Base-by-base conservation (phyloP, 2,888 invertebrate species). In the Boloria selene region DNA sequence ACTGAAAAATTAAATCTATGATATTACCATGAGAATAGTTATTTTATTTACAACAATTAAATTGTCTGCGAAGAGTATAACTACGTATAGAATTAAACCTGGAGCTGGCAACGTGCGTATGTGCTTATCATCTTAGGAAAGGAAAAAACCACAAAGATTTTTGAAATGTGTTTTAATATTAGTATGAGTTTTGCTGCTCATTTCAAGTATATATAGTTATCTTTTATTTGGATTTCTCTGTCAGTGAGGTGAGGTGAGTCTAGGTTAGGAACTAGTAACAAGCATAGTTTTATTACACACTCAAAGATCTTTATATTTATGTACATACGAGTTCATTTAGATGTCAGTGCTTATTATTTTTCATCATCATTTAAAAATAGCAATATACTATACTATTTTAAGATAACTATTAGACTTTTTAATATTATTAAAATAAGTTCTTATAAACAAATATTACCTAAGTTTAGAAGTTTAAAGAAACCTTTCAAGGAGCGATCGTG, bases 401-500 rank as follows among this genome's bases (percentile, higher is more conserved):
- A 38, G 31, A 38, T 38, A 38, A 10, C 31, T 7, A 31, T 54
- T 4, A 17, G 6, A 14, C 10, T 2, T 45, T 13, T 26, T 13
- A n/a, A 0, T 14, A 42, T 16, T 26, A 31, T 2, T 31, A 52
- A 52, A 31, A 52, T 14, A 22, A 18, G n/a, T 14, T 22, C 3
- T 3, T 3, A 7, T n/a, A 26, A 26, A 52, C 14, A 0, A 13
- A n/a, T 42, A 54, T 18, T 14, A 22, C 22, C 22, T 13, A 18
- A 22, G 18, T 18, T 22, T 6, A 3, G 44, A 42, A 3, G n/a
- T 44, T 22, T 26, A 56, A 56, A 53, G 59, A 64, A 64, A 54
- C 18, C 56, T 45, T 55, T 49, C 50, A 51, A 61, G 17, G 42
- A 56, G n/a, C 61, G 51, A 77, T 80, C 86, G 84, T 85, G 87